Conservation (phyloP, 2,113 vertebrate genomes). For the Ptilorrhoa leucosticta region DNA sequence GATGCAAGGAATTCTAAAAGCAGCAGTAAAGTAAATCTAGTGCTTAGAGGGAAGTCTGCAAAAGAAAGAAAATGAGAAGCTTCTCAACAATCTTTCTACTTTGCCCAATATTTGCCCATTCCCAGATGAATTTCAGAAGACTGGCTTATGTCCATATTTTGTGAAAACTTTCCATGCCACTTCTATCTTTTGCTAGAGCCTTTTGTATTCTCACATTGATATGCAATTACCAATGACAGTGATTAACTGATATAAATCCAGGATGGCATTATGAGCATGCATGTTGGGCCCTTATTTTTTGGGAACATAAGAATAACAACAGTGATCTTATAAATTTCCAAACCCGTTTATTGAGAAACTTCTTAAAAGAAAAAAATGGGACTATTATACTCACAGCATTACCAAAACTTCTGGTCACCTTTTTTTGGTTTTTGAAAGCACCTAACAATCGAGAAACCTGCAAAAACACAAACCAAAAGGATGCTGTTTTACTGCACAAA, state of each 20-base stretch:
- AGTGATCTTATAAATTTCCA: background rate
- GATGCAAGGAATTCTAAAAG: constrained; percentile 25
- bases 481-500: background rate
- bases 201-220: background rate
- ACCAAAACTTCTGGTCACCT: constrained; percentile 80
- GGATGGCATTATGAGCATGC: background rate
- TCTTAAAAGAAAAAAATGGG: constrained; percentile 61
- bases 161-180: background rate
- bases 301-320: background rate
- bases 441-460: constrained; percentile 80
- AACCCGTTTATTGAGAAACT: constrained; percentile 73
- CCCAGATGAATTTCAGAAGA: background rate
- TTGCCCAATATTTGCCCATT: background rate
- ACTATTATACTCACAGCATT: constrained; percentile 81
- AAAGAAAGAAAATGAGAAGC: constrained; percentile 67
- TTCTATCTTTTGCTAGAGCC: constrained; percentile 1
- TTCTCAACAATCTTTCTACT: constrained; percentile 66
- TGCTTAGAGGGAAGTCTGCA: constrained; percentile 17
- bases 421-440: constrained; percentile 77
- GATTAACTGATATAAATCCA: background rate
- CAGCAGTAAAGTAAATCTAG: constrained; percentile 33
- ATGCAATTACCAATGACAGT: background rate
- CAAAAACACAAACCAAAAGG: background rate
- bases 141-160: background rate
- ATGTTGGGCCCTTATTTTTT: background rate